Evolutionary conservation across 2,888 invertebrate genomes (phyloP), one percentile per base, ranked within the genome.

Genomic region (Tenthredo distinguenda): DNA sequence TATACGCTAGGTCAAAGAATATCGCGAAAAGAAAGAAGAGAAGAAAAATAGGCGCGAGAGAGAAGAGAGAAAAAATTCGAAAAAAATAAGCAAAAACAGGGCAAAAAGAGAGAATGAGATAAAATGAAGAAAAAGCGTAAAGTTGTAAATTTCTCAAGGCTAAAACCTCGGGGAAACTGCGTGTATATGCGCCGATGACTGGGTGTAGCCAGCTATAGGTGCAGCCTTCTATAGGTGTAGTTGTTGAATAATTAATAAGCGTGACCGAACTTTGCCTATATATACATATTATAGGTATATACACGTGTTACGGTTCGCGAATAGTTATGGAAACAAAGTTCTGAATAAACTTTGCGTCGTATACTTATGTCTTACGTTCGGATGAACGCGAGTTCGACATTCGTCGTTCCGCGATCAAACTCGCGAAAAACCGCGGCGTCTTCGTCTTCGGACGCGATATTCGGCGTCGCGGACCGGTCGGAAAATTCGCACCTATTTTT

Each of bases 291-390:
- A 50, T 12, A 50, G 5, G 2, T 58, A 58, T 26, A 10, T 62
- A 68, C 26, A 26, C 26, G 1, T 34, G 15, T 12, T 31, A 26
- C 18, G 40, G 71, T 62, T 26, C 26, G 26, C 47, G 43, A 43
- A 47, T 76, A 76, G 76, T 76, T 76, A 7, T n/a, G 10, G 26
- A 76, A 76, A 76, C 76, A 76, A 76, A 76, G 43, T 76, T 76
- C 47, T 15, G n/a, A 76, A 47, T 40, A 47, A 26, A 47, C 43
- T 76, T 76, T 47, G 7, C 43, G 7, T 55, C 0, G 0, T 12
- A 47, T 47, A 47, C 47, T 47, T 15, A 47, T n/a, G 55, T n/a
- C 55, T n/a, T 43, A n/a, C 40, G 15, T 47, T 3, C 12, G 40
- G 40, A 43, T 10, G 40, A 9, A 72, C 37, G n/a, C 18, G n/a